Conservation (phyloP, 2,113 vertebrate species). For the Rhodinocichla rosea region DNA sequence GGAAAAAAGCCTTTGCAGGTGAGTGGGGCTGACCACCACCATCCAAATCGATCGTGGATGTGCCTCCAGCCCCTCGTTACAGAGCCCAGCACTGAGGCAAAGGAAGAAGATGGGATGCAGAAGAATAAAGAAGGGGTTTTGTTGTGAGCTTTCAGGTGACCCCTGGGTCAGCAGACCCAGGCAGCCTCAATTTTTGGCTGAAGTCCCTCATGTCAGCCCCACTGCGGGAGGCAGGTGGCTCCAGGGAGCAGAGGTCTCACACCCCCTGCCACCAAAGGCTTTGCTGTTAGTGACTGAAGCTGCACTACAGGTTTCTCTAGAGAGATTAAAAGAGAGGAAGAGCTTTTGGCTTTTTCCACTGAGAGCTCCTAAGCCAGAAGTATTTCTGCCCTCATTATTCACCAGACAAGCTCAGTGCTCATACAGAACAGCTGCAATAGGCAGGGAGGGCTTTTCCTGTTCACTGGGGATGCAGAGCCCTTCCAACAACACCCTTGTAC, state of each 20-base stretch:
- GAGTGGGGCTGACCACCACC: neutral
- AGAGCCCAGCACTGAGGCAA: neutral
- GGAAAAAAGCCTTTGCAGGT: neutral
- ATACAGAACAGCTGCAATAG: neutral
- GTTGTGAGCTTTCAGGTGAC: neutral
- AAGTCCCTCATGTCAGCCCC: neutral
- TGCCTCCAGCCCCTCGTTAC: neutral
- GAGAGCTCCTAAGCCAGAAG: neutral
- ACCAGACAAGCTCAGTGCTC: neutral
- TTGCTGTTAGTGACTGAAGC: conserved; percentile 14
- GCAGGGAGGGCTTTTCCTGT: neutral
- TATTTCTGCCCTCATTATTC: neutral
- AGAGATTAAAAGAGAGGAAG: neutral
- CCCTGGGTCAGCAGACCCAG: rapidly evolving
- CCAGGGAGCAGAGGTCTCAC: neutral
- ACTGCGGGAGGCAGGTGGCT: neutral
- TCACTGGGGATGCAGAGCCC: neutral
- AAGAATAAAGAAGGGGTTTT: neutral
- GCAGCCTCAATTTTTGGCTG: neutral
- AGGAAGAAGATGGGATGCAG: neutral
- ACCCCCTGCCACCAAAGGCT: neutral
- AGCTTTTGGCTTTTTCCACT: neutral
- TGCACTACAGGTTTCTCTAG: neutral
- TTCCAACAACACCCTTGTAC: neutral
- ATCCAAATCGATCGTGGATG: rapidly evolving